These are phyloP conservation scores for Menidia beryllina DNA, from an alignment of 2,113 vertebrate species.

Conservation along the genomic window DNA sequence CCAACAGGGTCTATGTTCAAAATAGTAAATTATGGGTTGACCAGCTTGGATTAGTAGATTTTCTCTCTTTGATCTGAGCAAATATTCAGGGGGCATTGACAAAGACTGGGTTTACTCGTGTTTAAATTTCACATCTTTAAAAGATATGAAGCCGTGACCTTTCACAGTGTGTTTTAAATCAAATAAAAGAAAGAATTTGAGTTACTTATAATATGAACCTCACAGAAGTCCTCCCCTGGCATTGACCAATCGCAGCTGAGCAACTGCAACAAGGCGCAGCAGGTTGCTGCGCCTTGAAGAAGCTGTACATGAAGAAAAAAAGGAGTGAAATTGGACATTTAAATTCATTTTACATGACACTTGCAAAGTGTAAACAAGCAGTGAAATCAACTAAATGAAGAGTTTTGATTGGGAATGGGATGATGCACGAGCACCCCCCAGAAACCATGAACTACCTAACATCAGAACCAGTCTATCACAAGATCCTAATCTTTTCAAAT, in stretches of 20 bases:
- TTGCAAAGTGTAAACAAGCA: no score
- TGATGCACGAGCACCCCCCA: no score
- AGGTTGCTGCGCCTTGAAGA: no score
- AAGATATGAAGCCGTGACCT: neutral
- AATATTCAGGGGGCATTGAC: neutral
- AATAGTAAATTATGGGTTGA: constrained; percentile 17
- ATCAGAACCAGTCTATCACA: neutral
- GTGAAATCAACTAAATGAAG: no score
- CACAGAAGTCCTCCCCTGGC: neutral
- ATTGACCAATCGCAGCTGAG: neutral
- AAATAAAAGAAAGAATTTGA: neutral
- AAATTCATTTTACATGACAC: no score
- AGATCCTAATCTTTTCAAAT: no score
- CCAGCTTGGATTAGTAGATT: constrained; percentile 13
- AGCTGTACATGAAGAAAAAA: neutral
- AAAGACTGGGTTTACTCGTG: neutral
- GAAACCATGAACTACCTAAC: neutral
- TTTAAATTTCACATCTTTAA: neutral
- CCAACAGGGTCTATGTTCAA: neutral
- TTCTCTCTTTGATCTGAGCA: constrained; percentile 20
- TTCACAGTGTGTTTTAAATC: neutral
- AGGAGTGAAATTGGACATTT: neutral
- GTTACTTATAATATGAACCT: neutral
- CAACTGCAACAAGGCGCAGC: accelerated
- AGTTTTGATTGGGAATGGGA: no score